A percentile compares a stretch with the other conserved stretches of the same genome.
These are phyloP conservation scores for Gymnocheta viridis DNA, from an alignment of 2,888 invertebrate species.

Conservation along the genomic window DNA sequence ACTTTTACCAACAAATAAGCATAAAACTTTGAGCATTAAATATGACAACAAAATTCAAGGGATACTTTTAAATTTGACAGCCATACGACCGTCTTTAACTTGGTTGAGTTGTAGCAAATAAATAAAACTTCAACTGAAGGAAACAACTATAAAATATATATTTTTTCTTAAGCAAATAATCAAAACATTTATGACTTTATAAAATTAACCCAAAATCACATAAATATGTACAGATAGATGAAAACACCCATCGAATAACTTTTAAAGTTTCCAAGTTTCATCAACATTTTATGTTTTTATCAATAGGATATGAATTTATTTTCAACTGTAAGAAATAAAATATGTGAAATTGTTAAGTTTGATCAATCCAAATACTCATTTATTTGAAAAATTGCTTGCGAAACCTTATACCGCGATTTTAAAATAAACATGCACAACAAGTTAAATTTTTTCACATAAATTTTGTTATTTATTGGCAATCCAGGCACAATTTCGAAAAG, in stretches of 20 bases:
- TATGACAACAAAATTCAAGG: slow-evolving; percentile 57
- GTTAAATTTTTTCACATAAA: neutral
- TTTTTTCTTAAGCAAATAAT: slow-evolving; percentile 22
- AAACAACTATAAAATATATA: slow-evolving; percentile 2
- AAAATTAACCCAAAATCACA: neutral
- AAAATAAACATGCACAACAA: too few relatives aligned
- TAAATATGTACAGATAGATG: neutral
- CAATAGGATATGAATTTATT: neutral
- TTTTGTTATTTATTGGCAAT: too few relatives aligned
- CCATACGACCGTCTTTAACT: slow-evolving; percentile 18
- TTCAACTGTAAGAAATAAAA: neutral
- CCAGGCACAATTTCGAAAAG: too few relatives aligned
- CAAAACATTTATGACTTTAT: slow-evolving; percentile 35
- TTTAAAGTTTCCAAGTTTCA: neutral
- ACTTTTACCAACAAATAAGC: slow-evolving; percentile 47
- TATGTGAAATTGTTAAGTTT: neutral
- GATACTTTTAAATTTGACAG: slow-evolving; percentile 45
- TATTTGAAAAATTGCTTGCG: neutral
- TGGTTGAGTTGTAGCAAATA: slow-evolving; percentile 17
- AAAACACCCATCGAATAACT: neutral
- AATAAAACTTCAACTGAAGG: slow-evolving; percentile 5
- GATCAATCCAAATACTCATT: neutral
- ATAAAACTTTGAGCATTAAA: slow-evolving; percentile 61
- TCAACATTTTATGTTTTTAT: neutral
- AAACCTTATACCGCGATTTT: neutral